Conservation (phyloP, 2,888 invertebrate genomes). For the Mongoloraphidia duomilia region DNA sequence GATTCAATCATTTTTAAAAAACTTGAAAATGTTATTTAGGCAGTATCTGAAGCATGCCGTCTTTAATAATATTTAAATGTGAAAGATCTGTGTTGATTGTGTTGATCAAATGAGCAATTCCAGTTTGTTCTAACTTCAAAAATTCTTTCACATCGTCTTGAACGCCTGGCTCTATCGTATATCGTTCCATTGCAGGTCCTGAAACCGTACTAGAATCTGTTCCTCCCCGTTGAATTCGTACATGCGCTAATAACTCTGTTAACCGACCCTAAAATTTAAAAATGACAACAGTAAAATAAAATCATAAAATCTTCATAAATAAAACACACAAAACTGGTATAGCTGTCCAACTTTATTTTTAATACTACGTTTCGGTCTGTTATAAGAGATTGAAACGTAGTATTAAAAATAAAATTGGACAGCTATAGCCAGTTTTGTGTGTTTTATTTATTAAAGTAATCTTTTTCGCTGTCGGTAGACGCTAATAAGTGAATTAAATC, state of each 20-base stretch:
- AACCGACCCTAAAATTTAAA: conserved; percentile 54
- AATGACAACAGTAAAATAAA: conserved; percentile 4
- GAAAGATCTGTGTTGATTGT: conserved; percentile 69
- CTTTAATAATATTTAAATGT: conserved; percentile 63
- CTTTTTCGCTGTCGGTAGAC: too few relatives aligned
- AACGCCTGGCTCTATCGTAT: conserved; percentile 59
- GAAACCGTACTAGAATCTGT: conserved; percentile 34
- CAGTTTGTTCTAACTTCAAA: conserved; percentile 74
- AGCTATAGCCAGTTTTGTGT: too few relatives aligned
- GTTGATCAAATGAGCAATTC: conserved; percentile 71
- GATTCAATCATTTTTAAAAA: too few relatives aligned
- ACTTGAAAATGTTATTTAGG: conserved; percentile 17
- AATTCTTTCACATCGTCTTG: conserved; percentile 64
- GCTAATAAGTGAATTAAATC: too few relatives aligned
- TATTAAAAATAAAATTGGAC: too few relatives aligned
- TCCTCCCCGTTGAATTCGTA: conserved; percentile 57
- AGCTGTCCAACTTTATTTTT: too few relatives aligned
- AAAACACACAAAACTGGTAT: too few relatives aligned
- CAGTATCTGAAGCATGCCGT: conserved; percentile 52
- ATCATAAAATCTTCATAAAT: not conserved
- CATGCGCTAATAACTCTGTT: conserved; percentile 79
- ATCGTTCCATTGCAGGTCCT: conserved; percentile 50
- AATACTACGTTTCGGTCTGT: too few relatives aligned
- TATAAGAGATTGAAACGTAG: too few relatives aligned
- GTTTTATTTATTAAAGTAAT: too few relatives aligned